Conservation (phyloP, 2,797 vertebrate genomes). For the Chiropotes sagulatus region DNA sequence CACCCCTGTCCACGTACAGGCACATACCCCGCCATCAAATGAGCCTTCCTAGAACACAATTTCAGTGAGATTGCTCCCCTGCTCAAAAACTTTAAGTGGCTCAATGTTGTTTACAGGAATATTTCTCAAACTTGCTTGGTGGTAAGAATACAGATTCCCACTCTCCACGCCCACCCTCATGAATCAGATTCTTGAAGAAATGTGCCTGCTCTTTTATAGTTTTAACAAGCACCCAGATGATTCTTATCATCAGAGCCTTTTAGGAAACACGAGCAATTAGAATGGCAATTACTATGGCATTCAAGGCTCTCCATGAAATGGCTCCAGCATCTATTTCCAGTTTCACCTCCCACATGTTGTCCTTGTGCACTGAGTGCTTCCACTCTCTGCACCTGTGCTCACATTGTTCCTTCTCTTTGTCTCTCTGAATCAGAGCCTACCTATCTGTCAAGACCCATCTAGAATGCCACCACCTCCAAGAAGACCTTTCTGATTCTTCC, state of each 20-base stretch:
- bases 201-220: background rate
- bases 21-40: background rate
- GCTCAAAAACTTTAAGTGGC: background rate
- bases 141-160: conserved; percentile 55
- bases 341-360: background rate
- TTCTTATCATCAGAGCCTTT: background rate
- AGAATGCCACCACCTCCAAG: background rate
- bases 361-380: background rate
- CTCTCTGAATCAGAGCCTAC: background rate
- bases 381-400: background rate
- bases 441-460: background rate
- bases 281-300: background rate
- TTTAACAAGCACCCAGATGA: background rate
- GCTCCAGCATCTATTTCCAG: background rate
- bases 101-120: background rate
- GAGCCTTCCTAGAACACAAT: background rate
- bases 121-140: conserved; percentile 35
- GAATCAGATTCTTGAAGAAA: conserved; percentile 34
- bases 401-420: background rate
- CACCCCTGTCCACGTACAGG: too few relatives aligned
- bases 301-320: background rate
- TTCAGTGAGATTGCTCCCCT: background rate
- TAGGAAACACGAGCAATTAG: background rate
- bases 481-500: background rate
- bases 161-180: conserved; percentile 11